Evolutionary conservation across 2,888 invertebrate genomes (phyloP).

Genomic region (Cosmopolites sordidus): DNA sequence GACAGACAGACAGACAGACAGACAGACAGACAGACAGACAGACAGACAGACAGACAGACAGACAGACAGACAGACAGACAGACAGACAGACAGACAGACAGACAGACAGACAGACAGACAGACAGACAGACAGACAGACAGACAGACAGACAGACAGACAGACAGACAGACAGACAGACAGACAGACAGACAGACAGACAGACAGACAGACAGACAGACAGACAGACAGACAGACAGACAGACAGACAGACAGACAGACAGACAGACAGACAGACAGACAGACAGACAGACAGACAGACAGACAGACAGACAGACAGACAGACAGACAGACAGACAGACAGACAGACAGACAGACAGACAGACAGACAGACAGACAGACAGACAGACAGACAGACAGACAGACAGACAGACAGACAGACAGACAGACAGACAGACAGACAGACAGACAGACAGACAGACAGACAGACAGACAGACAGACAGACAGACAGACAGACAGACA

Average conservation of each 20-base stretch:
- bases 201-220: conserved; percentile 23
- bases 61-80: conserved; percentile 24
- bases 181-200: conserved; percentile 24
- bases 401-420: conserved; percentile 24
- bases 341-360: conserved; percentile 23
- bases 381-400: conserved; percentile 24
- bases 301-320: conserved; percentile 23
- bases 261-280: conserved; percentile 23
- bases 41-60: conserved; percentile 23
- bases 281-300: conserved; percentile 24
- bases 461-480: conserved; percentile 24
- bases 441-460: conserved; percentile 23
- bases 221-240: conserved; percentile 23
- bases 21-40: conserved; percentile 24
- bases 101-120: conserved; percentile 12
- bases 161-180: conserved; percentile 23
- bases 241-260: conserved; percentile 23
- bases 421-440: conserved; percentile 7
- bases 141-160: conserved; percentile 22
- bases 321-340: conserved; percentile 24
- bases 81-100: conserved; percentile 21
- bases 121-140: conserved; percentile 24
- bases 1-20: conserved; percentile 24
- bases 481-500: conserved; percentile 22
- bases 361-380: conserved; percentile 24